Evolutionary conservation across 2,888 invertebrate species (phyloP).

Genomic region (Oligia strigilis): DNA sequence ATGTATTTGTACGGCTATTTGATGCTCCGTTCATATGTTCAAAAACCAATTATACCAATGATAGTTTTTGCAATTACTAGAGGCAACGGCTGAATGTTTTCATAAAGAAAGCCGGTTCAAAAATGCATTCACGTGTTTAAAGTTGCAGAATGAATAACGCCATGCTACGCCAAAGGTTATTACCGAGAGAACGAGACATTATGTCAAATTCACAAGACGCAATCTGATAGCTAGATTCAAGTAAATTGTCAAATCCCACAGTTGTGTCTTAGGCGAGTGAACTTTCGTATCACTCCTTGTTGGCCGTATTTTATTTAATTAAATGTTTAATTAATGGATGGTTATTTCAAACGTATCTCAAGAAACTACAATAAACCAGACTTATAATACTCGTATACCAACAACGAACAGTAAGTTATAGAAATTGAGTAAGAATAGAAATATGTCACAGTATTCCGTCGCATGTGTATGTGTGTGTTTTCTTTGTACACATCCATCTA

Average conservation of each 20-base stretch:
- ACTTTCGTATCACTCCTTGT: background rate
- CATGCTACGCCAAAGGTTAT: background rate
- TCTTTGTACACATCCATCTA: conserved; percentile 2
- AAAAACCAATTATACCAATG: background rate
- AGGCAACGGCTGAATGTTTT: background rate
- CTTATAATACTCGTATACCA: background rate
- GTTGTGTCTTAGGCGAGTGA: background rate
- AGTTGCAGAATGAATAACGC: background rate
- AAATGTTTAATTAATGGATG: background rate
- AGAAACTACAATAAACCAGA: background rate
- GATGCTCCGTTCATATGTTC: background rate
- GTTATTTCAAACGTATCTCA: background rate
- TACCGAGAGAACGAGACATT: background rate
- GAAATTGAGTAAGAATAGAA: background rate
- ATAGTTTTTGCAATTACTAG: background rate
- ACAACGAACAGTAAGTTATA: background rate
- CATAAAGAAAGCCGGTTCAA: background rate
- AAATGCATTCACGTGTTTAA: background rate
- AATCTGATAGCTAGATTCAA: background rate
- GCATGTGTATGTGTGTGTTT: conserved; percentile 3
- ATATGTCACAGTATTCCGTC: background rate
- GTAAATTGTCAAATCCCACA: background rate
- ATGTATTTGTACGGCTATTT: background rate
- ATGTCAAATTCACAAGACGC: background rate
- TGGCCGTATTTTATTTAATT: background rate